Evolutionary conservation across 92 coral and sea anemone species (phyloP).

Genomic region (Muricea muricata): DNA sequence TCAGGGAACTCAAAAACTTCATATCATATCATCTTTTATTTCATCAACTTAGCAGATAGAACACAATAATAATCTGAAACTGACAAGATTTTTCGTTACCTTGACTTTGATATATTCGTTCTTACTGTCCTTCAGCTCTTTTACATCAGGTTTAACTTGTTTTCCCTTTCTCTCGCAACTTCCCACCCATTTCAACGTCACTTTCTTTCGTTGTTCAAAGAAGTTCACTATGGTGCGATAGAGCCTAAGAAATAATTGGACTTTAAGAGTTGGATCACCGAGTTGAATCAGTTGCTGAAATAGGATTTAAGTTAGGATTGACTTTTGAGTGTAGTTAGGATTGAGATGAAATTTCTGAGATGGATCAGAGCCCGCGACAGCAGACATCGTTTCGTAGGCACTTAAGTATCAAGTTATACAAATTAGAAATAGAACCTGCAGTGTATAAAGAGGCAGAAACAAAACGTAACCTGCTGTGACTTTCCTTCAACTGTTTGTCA

Average conservation of each 20-base stretch:
- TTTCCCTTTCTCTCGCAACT: conserved; percentile 26
- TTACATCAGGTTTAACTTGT: conserved; percentile 39
- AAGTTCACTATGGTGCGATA: conserved; percentile 29
- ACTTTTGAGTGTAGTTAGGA: too few species aligned
- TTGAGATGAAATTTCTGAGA: too few species aligned
- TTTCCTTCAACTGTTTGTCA: conserved; percentile 26
- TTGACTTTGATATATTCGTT: conserved; percentile 29
- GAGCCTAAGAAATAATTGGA: conserved; percentile 15
- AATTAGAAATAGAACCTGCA: too few species aligned
- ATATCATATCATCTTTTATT: too few species aligned
- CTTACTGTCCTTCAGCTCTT: conserved; percentile 1
- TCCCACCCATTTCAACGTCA: conserved; percentile 28
- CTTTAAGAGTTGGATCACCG: not conserved
- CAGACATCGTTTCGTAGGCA: too few species aligned
- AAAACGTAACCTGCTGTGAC: conserved; percentile 9
- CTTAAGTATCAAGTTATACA: too few species aligned
- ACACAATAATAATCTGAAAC: too few species aligned
- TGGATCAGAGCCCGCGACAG: too few species aligned
- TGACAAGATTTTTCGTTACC: not conserved
- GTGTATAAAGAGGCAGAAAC: too few species aligned
- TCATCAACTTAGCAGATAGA: too few species aligned
- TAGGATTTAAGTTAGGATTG: too few species aligned
- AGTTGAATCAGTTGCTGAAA: not conserved
- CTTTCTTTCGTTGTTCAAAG: conserved; percentile 37
- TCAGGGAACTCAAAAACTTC: too few species aligned